A percentile compares a stretch with the other conserved stretches of the same genome.
Evolutionary conservation across 2,888 invertebrate species (phyloP).

Genomic region (Orchestes rusci): DNA sequence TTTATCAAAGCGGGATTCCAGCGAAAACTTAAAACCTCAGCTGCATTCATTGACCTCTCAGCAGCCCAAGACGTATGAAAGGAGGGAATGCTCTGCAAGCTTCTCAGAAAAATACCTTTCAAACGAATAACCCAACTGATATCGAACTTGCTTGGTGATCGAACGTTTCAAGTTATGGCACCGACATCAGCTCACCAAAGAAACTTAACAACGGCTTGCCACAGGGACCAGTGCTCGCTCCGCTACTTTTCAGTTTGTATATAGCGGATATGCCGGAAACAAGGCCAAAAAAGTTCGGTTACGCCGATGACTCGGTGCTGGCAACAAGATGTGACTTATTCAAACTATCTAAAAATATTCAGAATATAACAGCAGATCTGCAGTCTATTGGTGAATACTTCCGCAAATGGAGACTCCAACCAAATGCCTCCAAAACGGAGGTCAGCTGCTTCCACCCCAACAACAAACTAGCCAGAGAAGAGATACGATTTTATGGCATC

Average conservation of each 20-base stretch:
- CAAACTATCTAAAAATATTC: too few species aligned
- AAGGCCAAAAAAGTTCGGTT: background rate
- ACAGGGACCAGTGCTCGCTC: conserved; percentile 1
- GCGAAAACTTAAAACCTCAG: conserved; percentile 19
- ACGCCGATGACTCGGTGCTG: background rate
- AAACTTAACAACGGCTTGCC: conserved; percentile 12
- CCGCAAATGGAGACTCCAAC: background rate
- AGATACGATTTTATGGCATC: background rate
- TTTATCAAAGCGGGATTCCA: conserved; percentile 16
- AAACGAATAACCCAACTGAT: conserved; percentile 7
- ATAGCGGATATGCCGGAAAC: background rate
- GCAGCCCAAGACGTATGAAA: conserved; percentile 22
- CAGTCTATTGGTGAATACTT: background rate
- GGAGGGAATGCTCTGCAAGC: conserved; percentile 19
- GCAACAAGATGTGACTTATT: too few species aligned
- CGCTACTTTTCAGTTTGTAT: conserved; percentile 4
- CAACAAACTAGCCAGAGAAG: conserved; percentile 8
- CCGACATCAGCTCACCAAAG: conserved; percentile 8
- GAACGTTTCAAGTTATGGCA: conserved; percentile 16
- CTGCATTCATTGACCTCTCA: conserved; percentile 18
- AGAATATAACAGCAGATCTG: background rate
- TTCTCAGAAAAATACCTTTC: background rate
- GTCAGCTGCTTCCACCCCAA: conserved; percentile 10
- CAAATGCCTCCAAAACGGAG: conserved; percentile 8
- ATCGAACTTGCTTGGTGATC: conserved; percentile 18